A percentile compares a stretch with the other conserved stretches of the same genome.
phyloP scores from a whole-genome alignment of 2,888 invertebrate genomes.

The Dynastes hyllus region DNA sequence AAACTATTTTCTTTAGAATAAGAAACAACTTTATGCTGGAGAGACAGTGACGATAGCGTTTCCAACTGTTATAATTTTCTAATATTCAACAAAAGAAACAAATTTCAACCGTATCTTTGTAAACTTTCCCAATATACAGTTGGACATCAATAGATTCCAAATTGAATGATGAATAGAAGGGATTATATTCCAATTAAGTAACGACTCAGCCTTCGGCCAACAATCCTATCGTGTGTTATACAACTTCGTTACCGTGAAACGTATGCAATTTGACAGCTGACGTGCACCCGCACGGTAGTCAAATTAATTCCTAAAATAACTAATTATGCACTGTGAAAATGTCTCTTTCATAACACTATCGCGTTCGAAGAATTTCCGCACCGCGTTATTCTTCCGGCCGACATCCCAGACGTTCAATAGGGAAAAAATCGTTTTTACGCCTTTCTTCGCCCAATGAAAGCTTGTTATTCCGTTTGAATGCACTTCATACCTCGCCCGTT shows the following conservation, averaged over 20 bases:
- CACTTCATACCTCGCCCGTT: constrained; percentile 38
- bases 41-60: no score
- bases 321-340: constrained; percentile 45
- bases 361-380: constrained; percentile 29
- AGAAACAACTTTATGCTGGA: no score
- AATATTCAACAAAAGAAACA: no score
- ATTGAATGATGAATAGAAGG: constrained; percentile 7
- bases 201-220: neutral
- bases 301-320: constrained; percentile 42
- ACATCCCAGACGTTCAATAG: constrained; percentile 25
- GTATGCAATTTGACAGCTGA: constrained; percentile 20
- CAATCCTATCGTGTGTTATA: neutral
- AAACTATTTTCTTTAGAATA: no score
- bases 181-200: constrained; percentile 12
- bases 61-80: no score
- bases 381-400: neutral
- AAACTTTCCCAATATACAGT: neutral
- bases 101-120: neutral
- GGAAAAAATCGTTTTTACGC: constrained; percentile 44
- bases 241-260: constrained; percentile 5
- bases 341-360: constrained; percentile 40
- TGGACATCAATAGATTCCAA: constrained; percentile 4
- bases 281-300: constrained; percentile 24
- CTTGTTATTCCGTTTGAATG: constrained; percentile 46
- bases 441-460: constrained; percentile 34